These are phyloP conservation scores for Enteromius mattozi DNA, from an alignment of 2,797 vertebrate genomes.

Conservation along the genomic window DNA sequence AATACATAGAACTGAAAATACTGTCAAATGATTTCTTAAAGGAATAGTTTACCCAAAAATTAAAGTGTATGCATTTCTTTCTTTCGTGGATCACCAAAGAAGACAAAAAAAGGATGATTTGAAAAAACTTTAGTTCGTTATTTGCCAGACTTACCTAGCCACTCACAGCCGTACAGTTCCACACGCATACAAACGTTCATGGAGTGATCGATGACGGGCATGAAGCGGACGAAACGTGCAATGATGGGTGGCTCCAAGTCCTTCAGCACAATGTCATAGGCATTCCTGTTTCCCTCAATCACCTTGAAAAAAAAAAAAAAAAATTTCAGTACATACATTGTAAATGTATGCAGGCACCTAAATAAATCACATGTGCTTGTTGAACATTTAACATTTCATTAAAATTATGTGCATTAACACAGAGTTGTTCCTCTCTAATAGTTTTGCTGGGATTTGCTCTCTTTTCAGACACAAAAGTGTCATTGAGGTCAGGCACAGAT, in stretches of 20 bases:
- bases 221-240: slow-evolving; percentile 92
- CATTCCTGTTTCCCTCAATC: slow-evolving; percentile 92
- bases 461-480: neutral
- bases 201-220: slow-evolving; percentile 94
- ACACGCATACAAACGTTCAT: slow-evolving; percentile 97
- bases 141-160: slow-evolving; percentile 85
- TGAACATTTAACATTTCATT: neutral
- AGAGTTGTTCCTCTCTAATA: neutral
- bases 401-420: neutral
- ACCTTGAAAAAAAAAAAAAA: slow-evolving; percentile 73
- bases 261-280: slow-evolving; percentile 93
- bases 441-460: slow-evolving; percentile 1
- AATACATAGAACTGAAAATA: neutral
- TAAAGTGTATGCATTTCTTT: neutral
- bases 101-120: neutral
- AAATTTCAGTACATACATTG: neutral
- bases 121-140: neutral
- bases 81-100: neutral
- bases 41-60: neutral
- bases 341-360: neutral
- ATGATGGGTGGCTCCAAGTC: slow-evolving; percentile 94
- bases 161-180: slow-evolving; percentile 95
- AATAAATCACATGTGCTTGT: neutral
- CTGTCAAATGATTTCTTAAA: neutral
- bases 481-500: neutral